These are phyloP conservation scores for Aegotheles bennettii DNA, from an alignment of 2,113 vertebrate species.

Conservation along the genomic window DNA sequence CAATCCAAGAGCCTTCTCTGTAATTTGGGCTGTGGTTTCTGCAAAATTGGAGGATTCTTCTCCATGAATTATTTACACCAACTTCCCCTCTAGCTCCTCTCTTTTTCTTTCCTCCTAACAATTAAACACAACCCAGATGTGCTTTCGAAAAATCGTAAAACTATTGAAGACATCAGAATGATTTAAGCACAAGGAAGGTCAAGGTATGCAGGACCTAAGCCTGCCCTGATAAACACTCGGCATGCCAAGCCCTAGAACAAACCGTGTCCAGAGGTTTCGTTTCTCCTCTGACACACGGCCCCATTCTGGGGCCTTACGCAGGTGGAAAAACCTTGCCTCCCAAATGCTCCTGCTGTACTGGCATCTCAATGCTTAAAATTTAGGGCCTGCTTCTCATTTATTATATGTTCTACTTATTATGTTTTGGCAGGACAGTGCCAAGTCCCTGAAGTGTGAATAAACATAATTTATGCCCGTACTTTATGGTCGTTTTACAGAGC, in stretches of 20 bases:
- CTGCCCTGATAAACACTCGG: background rate
- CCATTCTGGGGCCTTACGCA: background rate
- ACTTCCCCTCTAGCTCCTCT: background rate
- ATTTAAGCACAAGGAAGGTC: conserved; percentile 41
- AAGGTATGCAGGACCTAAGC: background rate
- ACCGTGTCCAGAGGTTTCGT: background rate
- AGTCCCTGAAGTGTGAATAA: background rate
- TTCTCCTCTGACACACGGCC: background rate
- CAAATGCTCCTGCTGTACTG: background rate
- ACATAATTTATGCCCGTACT: conserved; percentile 7
- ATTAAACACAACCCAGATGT: conserved; percentile 58
- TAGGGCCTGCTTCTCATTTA: conserved; percentile 22
- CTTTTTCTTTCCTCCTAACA: background rate
- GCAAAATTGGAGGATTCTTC: conserved; percentile 66
- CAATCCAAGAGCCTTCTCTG: conserved; percentile 72
- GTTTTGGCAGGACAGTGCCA: background rate
- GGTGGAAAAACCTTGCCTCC: conserved; percentile 42
- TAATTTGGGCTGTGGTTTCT: conserved; percentile 72
- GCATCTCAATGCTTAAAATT: background rate
- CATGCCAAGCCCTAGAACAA: background rate
- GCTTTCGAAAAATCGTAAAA: conserved; percentile 48
- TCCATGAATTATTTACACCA: conserved; percentile 64
- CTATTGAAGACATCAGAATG: conserved; percentile 1
- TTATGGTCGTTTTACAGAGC: background rate
- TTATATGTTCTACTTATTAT: background rate